phyloP scores from a whole-genome alignment of 2,797 vertebrate species.

The Limnodromus scolopaceus region DNA sequence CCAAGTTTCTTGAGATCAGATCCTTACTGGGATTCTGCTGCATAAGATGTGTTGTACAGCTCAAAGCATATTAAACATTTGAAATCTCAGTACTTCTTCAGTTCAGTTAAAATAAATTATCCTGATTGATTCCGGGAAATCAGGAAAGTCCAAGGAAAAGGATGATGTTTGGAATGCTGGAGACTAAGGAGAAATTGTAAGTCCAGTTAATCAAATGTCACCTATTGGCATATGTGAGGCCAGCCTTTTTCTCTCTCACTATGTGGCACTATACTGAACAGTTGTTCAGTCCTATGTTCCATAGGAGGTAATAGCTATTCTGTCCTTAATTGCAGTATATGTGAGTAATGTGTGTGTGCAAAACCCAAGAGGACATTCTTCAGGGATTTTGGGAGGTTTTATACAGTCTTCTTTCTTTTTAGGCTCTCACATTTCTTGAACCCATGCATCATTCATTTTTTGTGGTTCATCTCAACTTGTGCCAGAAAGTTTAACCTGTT shows the following conservation, averaged over 20 bases:
- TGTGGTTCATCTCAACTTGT: not conserved
- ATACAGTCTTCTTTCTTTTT: not conserved
- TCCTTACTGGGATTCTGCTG: not conserved
- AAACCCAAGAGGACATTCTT: not conserved
- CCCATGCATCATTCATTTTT: not conserved
- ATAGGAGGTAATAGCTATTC: not conserved
- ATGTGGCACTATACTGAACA: not conserved
- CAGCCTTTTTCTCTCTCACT: not conserved
- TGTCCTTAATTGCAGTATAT: not conserved
- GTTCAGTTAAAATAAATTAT: not conserved
- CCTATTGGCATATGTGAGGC: not conserved
- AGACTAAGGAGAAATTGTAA: not conserved
- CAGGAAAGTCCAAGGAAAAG: not conserved
- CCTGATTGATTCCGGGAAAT: not conserved
- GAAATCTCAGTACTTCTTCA: not conserved
- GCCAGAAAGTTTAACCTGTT: not conserved
- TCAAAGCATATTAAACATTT: not conserved
- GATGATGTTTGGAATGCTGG: not conserved
- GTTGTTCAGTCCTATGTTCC: not conserved
- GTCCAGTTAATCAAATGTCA: not conserved
- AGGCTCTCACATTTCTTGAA: not conserved
- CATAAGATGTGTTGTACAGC: not conserved
- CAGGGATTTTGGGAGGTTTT: accelerated
- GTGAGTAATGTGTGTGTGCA: not conserved
- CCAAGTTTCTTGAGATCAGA: not conserved